These are phyloP conservation scores for Penelope pileata DNA, from an alignment of 2,113 vertebrate species.

Conservation along the genomic window DNA sequence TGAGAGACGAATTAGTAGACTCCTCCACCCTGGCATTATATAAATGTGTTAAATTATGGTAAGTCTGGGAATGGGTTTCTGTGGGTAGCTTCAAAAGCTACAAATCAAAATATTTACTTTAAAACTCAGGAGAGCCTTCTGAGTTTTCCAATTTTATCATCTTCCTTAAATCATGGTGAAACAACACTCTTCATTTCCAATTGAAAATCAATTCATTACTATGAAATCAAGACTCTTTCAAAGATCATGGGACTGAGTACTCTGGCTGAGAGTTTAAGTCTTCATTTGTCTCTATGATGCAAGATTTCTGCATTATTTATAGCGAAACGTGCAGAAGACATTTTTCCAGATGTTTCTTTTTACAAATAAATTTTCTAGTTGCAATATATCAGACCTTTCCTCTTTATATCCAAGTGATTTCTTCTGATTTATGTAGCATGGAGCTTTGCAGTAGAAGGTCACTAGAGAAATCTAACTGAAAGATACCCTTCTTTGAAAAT, in stretches of 20 bases:
- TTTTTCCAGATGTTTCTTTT: neutral
- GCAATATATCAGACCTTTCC: neutral
- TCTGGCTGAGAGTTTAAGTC: neutral
- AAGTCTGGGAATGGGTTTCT: neutral
- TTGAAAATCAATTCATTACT: conserved; percentile 4
- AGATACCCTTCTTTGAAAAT: neutral
- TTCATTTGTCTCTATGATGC: neutral
- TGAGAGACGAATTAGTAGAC: neutral
- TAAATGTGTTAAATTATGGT: neutral
- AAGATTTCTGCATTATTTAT: neutral
- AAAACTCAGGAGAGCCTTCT: neutral
- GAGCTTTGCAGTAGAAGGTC: neutral
- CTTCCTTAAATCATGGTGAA: neutral
- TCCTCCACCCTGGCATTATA: neutral
- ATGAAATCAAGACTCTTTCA: neutral
- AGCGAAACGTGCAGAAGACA: neutral
- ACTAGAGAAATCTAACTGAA: neutral
- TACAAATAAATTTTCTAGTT: neutral
- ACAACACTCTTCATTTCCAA: neutral
- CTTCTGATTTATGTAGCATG: neutral
- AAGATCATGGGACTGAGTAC: neutral
- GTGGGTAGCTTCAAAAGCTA: neutral
- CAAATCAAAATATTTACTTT: neutral
- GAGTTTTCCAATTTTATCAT: neutral
- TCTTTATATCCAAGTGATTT: neutral